A percentile compares a stretch with the other conserved stretches of the same genome.
Evolutionary conservation across 2,888 invertebrate species (phyloP).

Genomic region (Drosophila subquinaria): DNA sequence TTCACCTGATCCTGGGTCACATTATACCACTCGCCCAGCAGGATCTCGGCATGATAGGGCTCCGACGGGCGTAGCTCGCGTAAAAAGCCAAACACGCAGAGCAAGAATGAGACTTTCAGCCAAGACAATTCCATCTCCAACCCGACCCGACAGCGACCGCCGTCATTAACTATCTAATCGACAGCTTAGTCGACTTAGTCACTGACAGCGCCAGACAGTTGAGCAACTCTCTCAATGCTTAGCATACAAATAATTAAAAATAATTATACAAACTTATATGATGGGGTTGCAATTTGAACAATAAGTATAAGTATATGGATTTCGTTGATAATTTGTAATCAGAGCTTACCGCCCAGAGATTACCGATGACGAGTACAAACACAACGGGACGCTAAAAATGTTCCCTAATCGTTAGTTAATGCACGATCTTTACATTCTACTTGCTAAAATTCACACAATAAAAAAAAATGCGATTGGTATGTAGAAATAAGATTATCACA

Average conservation of each 20-base stretch:
- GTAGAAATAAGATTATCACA: not conserved
- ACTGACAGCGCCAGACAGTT: not conserved
- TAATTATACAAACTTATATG: slow-evolving; percentile 54
- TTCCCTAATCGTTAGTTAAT: slow-evolving; percentile 29
- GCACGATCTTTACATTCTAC: slow-evolving; percentile 23
- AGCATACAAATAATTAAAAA: slow-evolving; percentile 53
- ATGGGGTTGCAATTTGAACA: slow-evolving; percentile 38
- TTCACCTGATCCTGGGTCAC: slow-evolving; percentile 87
- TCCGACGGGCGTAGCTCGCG: slow-evolving; percentile 94
- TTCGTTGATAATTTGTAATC: slow-evolving; percentile 45
- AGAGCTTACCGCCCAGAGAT: slow-evolving; percentile 13
- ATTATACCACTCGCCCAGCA: slow-evolving; percentile 91
- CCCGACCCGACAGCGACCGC: slow-evolving; percentile 5
- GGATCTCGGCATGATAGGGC: slow-evolving; percentile 93
- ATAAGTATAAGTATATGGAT: slow-evolving; percentile 35
- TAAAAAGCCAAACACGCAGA: slow-evolving; percentile 92
- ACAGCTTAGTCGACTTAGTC: slow-evolving; percentile 3
- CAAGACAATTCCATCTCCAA: slow-evolving; percentile 85
- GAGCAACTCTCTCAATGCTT: slow-evolving; percentile 1
- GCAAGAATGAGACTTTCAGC: slow-evolving; percentile 89
- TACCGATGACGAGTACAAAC: slow-evolving; percentile 3
- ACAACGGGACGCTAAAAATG: slow-evolving; percentile 10
- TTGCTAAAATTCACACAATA: slow-evolving; percentile 38
- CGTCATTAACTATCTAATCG: slow-evolving; percentile 49
- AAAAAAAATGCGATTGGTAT: slow-evolving; percentile 4